Evolutionary conservation across 2,797 vertebrate species (phyloP).

Genomic region (Varecia variegata): DNA sequence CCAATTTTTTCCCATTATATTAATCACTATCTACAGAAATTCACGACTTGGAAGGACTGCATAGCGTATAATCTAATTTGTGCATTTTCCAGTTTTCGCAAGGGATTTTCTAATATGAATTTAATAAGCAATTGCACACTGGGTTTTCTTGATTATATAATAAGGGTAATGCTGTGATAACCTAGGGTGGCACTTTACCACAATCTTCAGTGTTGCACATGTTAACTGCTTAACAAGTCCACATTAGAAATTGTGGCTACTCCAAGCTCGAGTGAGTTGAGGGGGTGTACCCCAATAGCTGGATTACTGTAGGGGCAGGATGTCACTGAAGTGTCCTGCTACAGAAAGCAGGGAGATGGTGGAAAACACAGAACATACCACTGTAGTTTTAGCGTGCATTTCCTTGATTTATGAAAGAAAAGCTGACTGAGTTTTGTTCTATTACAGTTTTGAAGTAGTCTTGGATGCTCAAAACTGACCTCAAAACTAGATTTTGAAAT

Average conservation of each 20-base stretch:
- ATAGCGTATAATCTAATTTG: not conserved
- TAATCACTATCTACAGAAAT: not conserved
- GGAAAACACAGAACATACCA: not conserved
- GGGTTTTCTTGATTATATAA: not conserved
- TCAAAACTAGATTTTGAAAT: not conserved
- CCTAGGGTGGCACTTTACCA: not conserved
- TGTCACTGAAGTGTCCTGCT: not conserved
- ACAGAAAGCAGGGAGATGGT: not conserved
- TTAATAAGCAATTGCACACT: not conserved
- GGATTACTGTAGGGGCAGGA: not conserved
- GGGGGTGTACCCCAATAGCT: not conserved
- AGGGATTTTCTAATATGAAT: not conserved
- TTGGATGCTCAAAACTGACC: not conserved
- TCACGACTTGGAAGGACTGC: not conserved
- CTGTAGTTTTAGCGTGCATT: fast-evolving
- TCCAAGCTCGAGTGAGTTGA: not conserved
- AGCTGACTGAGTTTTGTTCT: not conserved
- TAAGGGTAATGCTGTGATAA: not conserved
- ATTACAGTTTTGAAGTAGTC: not conserved
- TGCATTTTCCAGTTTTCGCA: not conserved
- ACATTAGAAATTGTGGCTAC: not conserved
- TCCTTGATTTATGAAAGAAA: not conserved
- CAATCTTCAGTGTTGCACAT: not conserved
- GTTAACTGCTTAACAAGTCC: not conserved
- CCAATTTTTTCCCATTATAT: not conserved